Percentiles rank a stretch among this genome's conserved stretches.
phyloP scores from a whole-genome alignment of 2,113 vertebrate genomes.

The Rhinoderma darwinii region DNA sequence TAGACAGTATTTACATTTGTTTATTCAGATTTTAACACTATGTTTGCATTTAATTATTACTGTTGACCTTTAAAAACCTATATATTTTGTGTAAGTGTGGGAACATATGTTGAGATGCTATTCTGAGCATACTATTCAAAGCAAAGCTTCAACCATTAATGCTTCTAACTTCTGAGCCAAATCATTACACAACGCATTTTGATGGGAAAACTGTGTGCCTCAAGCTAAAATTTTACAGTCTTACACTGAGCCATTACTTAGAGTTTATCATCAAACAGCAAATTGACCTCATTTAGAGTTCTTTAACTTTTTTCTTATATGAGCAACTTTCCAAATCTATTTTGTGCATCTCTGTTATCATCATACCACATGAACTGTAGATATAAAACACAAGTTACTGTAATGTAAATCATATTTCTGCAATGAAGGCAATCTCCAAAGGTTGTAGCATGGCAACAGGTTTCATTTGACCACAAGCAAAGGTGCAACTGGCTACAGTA shows the following conservation, averaged over 20 bases:
- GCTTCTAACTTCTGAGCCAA: conserved; percentile 23
- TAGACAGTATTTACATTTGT: conserved; percentile 49
- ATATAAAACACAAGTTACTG: not conserved
- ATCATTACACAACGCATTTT: conserved; percentile 42
- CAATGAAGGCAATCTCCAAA: not conserved
- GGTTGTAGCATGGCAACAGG: not conserved
- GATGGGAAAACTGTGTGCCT: conserved; percentile 27
- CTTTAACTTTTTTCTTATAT: conserved; percentile 42
- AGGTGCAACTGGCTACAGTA: not conserved
- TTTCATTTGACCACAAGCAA: not conserved
- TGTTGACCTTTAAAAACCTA: conserved; percentile 55
- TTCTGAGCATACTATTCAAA: conserved; percentile 29
- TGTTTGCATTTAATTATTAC: conserved; percentile 57
- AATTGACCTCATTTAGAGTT: conserved; percentile 53
- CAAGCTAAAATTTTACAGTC: conserved; percentile 51
- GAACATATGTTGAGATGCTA: conserved; percentile 56
- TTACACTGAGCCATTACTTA: conserved; percentile 47
- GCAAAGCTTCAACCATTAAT: conserved; percentile 41
- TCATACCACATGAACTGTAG: not conserved
- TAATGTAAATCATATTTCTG: conserved; percentile 43
- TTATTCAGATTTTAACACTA: conserved; percentile 38
- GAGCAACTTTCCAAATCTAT: not conserved
- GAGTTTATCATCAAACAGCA: conserved; percentile 35
- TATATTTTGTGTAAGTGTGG: conserved; percentile 59
- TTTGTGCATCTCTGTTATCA: conserved; percentile 11